Percentiles rank a stretch among this genome's conserved stretches.
Conservation (phyloP, 92 coral and sea anemone genomes). For the Siderastrea radians region DNA sequence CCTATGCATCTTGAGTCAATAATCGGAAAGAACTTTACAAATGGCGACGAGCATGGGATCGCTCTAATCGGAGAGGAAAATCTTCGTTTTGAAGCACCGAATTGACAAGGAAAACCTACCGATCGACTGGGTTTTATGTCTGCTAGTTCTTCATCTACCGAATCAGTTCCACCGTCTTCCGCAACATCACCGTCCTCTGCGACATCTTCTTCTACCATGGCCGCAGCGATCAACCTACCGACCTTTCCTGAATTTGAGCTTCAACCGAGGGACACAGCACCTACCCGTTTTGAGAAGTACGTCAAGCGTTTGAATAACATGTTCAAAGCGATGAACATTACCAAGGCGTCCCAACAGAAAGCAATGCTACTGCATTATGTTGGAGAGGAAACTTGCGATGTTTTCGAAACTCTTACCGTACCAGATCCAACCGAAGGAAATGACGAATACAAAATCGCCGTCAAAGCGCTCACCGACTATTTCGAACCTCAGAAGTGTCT, state of each 20-base stretch:
- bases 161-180: not conserved
- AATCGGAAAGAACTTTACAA: conserved; percentile 12
- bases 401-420: conserved; percentile 52
- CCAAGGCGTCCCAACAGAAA: conserved; percentile 59
- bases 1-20: too few relatives aligned
- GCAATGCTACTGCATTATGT: conserved; percentile 69
- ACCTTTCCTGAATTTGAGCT: conserved; percentile 71
- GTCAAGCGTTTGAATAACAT: conserved; percentile 63
- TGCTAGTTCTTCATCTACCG: conserved; percentile 5
- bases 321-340: conserved; percentile 66
- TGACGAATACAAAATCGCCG: conserved; percentile 48
- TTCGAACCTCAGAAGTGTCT: conserved; percentile 67
- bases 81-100: not conserved
- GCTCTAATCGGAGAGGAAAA: conserved; percentile 20
- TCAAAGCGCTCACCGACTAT: conserved; percentile 19
- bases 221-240: conserved; percentile 54
- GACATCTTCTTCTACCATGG: conserved; percentile 12
- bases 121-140: conserved; percentile 22
- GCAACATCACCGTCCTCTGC: conserved; percentile 4
- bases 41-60: not conserved
- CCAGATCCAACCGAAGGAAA: conserved; percentile 64
- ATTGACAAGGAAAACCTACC: conserved; percentile 5
- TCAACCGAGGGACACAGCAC: conserved; percentile 61
- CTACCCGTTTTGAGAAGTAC: conserved; percentile 66
- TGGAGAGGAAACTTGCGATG: conserved; percentile 72